A percentile compares a stretch with the other conserved stretches of the same genome.
phyloP scores from a whole-genome alignment of 2,113 vertebrate genomes.

The Gallinago jamesoni region DNA sequence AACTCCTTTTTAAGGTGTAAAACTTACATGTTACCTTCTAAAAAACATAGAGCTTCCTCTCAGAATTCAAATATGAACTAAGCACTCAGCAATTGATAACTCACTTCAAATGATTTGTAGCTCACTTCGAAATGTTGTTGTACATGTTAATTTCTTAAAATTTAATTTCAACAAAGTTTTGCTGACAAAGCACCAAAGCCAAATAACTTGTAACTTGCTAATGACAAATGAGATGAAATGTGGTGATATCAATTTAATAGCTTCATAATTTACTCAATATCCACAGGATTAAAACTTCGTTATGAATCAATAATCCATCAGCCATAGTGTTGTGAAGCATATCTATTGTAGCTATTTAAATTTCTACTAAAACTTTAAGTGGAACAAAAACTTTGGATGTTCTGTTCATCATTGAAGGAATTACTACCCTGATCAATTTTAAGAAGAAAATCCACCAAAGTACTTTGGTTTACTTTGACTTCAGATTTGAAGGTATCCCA shows the following conservation, averaged over 20 bases:
- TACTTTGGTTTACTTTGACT: not conserved
- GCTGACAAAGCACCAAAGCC: not conserved
- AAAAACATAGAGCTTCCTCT: not conserved
- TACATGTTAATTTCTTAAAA: not conserved
- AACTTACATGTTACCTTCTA: not conserved
- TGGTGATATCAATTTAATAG: not conserved
- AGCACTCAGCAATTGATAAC: not conserved
- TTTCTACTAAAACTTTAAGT: not conserved
- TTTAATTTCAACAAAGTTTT: not conserved
- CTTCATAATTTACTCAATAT: constrained; percentile 16
- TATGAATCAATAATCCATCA: constrained; percentile 54
- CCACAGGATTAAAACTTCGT: constrained; percentile 1
- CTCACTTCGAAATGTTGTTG: not conserved
- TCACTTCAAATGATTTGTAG: not conserved
- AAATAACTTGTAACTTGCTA: constrained; percentile 30
- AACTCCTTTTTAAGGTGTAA: not conserved
- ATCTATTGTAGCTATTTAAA: constrained; percentile 2
- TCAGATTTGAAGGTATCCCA: not conserved
- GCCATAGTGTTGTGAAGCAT: not conserved
- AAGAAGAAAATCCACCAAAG: not conserved
- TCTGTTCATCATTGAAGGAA: not conserved
- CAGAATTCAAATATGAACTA: not conserved
- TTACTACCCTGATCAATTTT: not conserved
- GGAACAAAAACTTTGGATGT: not conserved
- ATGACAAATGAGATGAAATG: constrained; percentile 10